These are phyloP conservation scores for Anneissia japonica DNA, from an alignment of 35 echinoderm and acorn worm species.

Conservation along the genomic window DNA sequence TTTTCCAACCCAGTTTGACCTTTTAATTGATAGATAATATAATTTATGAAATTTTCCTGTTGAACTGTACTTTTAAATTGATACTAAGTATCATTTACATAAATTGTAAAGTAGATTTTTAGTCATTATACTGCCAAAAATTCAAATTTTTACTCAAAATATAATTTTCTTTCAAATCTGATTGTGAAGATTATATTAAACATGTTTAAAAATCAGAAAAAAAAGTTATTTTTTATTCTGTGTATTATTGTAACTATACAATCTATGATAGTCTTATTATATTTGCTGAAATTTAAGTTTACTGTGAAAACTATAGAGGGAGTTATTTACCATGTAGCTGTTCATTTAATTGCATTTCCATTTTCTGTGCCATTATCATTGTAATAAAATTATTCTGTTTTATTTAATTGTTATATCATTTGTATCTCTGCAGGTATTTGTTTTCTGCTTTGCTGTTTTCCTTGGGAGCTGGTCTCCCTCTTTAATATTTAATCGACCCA, in stretches of 20 bases:
- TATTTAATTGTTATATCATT: not conserved
- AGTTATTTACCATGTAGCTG: not conserved
- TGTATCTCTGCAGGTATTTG: constrained; percentile 67
- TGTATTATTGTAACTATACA: not conserved
- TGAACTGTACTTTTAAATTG: too few species aligned
- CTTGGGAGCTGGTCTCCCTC: constrained; percentile 92
- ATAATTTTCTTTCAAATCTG: too few species aligned
- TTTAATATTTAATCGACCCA: constrained; percentile 49
- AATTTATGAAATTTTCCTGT: not conserved
- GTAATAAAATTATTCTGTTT: not conserved
- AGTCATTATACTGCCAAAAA: too few species aligned
- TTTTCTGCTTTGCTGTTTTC: constrained; percentile 98
- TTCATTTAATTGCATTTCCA: not conserved
- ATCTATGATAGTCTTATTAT: not conserved
- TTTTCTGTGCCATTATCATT: not conserved
- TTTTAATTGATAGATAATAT: not conserved
- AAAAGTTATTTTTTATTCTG: not conserved
- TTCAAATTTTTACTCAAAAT: too few species aligned
- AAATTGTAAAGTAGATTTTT: too few species aligned
- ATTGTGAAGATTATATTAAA: too few species aligned
- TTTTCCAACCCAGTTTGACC: too few species aligned
- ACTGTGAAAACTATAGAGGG: too few species aligned
- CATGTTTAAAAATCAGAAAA: not conserved
- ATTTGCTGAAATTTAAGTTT: not conserved
- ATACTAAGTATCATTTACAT: too few species aligned